phyloP scores from a whole-genome alignment of 2,113 vertebrate genomes.

The Salvelinus fontinalis region DNA sequence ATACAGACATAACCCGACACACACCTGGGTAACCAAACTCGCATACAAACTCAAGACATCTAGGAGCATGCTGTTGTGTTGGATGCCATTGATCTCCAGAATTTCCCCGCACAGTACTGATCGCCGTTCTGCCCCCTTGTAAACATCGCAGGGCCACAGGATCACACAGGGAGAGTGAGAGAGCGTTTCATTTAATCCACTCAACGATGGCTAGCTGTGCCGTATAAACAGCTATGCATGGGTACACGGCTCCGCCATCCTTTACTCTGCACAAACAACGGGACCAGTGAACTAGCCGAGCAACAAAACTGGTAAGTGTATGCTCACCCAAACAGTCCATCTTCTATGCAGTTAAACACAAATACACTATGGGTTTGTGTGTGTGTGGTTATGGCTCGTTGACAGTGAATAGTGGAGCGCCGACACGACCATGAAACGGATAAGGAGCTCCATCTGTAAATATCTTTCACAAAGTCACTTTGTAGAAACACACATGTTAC shows the following conservation, averaged over 20 bases:
- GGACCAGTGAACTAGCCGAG: constrained; percentile 7
- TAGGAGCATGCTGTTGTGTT: neutral
- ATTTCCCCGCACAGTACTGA: neutral
- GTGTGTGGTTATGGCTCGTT: constrained; percentile 26
- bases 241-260: constrained; percentile 15
- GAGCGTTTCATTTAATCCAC: constrained; percentile 25
- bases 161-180: constrained; percentile 27
- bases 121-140: constrained; percentile 20
- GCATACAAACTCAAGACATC: neutral
- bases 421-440: constrained; percentile 4
- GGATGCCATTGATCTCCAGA: neutral
- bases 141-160: constrained; percentile 35
- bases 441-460: constrained; percentile 25
- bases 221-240: too few species aligned
- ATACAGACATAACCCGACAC: neutral
- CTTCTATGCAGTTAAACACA: constrained; percentile 30
- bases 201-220: constrained; percentile 21
- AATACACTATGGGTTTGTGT: constrained; percentile 21
- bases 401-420: constrained; percentile 28
- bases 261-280: constrained; percentile 28
- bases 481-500: neutral
- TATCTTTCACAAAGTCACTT: constrained; percentile 3
- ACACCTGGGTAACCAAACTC: neutral
- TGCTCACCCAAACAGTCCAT: neutral
- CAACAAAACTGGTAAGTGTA: constrained; percentile 29